Evolutionary conservation across 2,113 vertebrate genomes (phyloP), one percentile per base, ranked within the genome.

Genomic region (Cheirogaleus medius): DNA sequence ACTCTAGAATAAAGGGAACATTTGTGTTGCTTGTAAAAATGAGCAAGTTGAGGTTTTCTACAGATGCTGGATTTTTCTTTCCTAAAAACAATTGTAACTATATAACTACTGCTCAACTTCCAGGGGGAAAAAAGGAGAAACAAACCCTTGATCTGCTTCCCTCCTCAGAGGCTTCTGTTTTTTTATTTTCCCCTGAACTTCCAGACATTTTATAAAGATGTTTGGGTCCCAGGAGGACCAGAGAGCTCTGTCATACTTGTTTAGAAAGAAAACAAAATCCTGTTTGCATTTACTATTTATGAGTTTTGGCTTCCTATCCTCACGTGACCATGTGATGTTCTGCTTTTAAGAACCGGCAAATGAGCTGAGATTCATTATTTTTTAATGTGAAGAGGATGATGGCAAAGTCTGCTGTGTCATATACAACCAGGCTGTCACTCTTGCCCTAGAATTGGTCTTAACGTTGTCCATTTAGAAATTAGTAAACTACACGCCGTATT

Each of bases 221-320:
- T 83, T 54, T 32, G 0, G 18, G 42, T 96, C 97, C 98, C 98
- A 29, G 52, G 93, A 98, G 98, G 88, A 97, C 63, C 83, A 21
- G 78, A 95, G 97, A 91, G 97, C 96, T 98, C 86, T 97, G 93
- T 54, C 25, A 64, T 92, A 83, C 94, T 97, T 87, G 91, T 92
- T 92, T 39, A 95, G 92, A 95, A 98, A 98, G 96, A 95, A 96
- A 95, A 98, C 97, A 97, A 93, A 97, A 97, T 85, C 89, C 96
- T 95, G 63, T 91, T 97, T 96, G 42, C 98, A 98, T 98, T 98
- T 97, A 94, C 95, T 98, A 98, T 98, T 99, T 96, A 98, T 98
- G 98, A 98, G 95, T 76, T 94, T 68, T 87, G 94, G 63, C 1
- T 97, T 98, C 93, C 1, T 90, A 86, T 68, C 97, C 97, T 98